A percentile compares a stretch with the other conserved stretches of the same genome.
phyloP scores from a whole-genome alignment of 2,113 vertebrate species.

The Calonectris borealis region DNA sequence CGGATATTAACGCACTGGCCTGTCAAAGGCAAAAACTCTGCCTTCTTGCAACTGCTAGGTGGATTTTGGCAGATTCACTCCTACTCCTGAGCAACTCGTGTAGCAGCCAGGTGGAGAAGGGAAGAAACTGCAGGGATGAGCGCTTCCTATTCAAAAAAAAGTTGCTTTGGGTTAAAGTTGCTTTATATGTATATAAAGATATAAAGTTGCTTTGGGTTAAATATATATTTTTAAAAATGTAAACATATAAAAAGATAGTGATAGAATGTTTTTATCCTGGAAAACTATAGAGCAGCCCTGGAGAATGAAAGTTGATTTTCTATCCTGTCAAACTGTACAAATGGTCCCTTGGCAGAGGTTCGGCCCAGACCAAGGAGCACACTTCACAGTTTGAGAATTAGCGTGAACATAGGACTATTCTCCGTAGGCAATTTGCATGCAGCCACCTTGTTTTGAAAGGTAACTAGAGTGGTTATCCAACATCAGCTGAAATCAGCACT shows the following conservation, averaged over 20 bases:
- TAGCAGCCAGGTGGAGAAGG: not conserved
- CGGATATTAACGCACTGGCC: too few relatives aligned
- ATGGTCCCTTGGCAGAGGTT: not conserved
- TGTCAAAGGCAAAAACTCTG: not conserved
- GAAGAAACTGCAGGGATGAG: not conserved
- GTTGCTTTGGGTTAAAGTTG: not conserved
- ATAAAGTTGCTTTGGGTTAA: not conserved
- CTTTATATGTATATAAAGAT: not conserved
- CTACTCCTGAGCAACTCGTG: not conserved
- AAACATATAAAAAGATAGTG: not conserved
- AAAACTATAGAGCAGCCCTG: not conserved
- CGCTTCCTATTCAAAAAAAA: not conserved
- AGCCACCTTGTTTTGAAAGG: not conserved
- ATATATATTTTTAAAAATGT: not conserved
- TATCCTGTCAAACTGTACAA: not conserved
- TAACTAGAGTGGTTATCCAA: not conserved
- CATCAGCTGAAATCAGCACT: not conserved
- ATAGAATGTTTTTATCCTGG: not conserved
- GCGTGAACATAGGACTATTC: accelerated
- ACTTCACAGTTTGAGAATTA: not conserved
- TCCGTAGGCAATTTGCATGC: accelerated
- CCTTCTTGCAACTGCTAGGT: not conserved
- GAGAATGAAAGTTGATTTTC: not conserved
- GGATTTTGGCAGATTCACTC: not conserved
- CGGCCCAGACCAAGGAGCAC: not conserved